Base-by-base conservation (phyloP, 35 echinoderm and acorn worm genomes). In the Apostichopus japonicus region DNA sequence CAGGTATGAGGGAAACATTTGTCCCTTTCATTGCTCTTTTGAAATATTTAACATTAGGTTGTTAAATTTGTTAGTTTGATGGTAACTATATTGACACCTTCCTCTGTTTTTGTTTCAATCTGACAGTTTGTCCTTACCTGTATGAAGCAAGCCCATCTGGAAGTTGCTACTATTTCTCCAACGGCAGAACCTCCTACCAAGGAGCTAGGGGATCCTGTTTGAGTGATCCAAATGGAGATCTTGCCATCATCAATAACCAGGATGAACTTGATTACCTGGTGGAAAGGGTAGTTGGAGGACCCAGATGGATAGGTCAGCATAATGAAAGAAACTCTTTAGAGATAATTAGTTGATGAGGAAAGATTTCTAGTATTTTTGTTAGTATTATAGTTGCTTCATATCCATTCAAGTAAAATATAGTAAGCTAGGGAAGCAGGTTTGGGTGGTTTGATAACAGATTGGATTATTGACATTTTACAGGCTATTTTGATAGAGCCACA, bases 401-500 rank as follows among this genome's bases (percentile, higher is more conserved):
- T 10, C 0, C 57, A 61, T 17, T 73, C 11, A 16, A 17, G n/a
- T 73, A 73, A 73, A 10, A 23, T 73, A 5, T 61, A 61, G 8
- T 61, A 61, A 5, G 0, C 57, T 61, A 13, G 13, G 2, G 6
- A 61, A 8, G 13, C 6, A 58, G 6, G 56, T 58, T 58, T 1
- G 16, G 6, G 70, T n/a, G 5, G 0, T 73, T 73, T 1, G 33
- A 44, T 44, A 44, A 73, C n/a, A 73, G 14, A 21, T 23, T 75
- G 0, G 21, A 75, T 7, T 21, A 75, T 21, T n/a, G 6, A 19
- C n/a, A 21, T 21, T 75, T 21, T 75, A 19, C 62, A 98, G 96
- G 96, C 62, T 94, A 94, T 27, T 92, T 77, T 86, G 96, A 98
- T 86, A 86, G 23, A 21, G 90, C 96, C 8, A 92, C 90, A 14